Base-by-base conservation (phyloP, 2,888 invertebrate genomes). In the Chrysolina haemoptera region DNA sequence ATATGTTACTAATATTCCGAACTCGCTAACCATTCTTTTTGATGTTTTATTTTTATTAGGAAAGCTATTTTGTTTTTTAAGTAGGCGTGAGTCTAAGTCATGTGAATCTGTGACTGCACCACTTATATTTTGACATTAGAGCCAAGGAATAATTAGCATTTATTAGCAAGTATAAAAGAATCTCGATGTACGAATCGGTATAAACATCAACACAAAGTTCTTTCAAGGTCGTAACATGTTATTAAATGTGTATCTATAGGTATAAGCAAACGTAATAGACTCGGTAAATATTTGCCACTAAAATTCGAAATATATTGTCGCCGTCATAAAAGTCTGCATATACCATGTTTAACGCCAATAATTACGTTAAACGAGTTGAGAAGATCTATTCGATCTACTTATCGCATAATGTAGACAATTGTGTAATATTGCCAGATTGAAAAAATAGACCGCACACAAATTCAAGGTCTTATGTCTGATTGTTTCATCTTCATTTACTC, bases 271-370 rank as follows among this genome's bases (percentile, higher is more conserved):
- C 59, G 55, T 68, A 68, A 71, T 68, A 71, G 68, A 41, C 55
- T 71, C 50, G 41, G 74, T 74, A 74, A 74, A 74, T 74, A 74
- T 74, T 74, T 74, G 74, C 64, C 68, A 71, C 68, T 71, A 74
- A 74, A 74, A 74, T 74, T 68, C 71, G 68, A 71, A 53, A 68
- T 74, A 68, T 74, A 65, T 50, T 48, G 73, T 73, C 70, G 66
- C 62, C 48, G 63, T 68, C n/a, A 35, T 64, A 59, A 41, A 43
- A 48, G 66, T 40, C 46, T 27, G 46, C 67, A 40, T 68, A 68
- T 68, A 68, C 70, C 43, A 63, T 59, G 53, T 55, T 65, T 64
- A 66, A 66, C 69, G 64, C 43, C 68, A 55, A 64, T 70, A 43
- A 14, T 14, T 43, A 62, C 48, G 66, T 53, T 64, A 71, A 65